Evolutionary conservation across 2,888 invertebrate species (phyloP).

Genomic region (Ormyrus rosae): DNA sequence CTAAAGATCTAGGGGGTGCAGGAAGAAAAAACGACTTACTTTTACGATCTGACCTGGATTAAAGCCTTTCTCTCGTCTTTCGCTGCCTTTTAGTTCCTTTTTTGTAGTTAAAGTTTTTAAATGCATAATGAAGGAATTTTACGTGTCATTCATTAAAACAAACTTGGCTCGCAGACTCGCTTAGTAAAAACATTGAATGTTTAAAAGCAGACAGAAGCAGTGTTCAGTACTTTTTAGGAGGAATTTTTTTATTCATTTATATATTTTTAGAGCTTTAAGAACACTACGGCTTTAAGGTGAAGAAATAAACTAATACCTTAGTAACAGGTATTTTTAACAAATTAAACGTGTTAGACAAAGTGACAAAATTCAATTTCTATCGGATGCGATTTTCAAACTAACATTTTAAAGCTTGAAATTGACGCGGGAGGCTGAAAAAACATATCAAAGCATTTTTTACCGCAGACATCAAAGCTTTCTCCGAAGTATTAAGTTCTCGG

Average conservation of each 20-base stretch:
- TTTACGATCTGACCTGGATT: slow-evolving; percentile 42
- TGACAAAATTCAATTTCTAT: too few species aligned
- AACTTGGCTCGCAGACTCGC: not conserved
- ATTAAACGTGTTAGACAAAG: too few species aligned
- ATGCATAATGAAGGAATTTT: slow-evolving; percentile 8
- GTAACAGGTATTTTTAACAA: too few species aligned
- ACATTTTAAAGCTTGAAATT: too few species aligned
- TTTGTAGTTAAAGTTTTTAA: slow-evolving; percentile 5
- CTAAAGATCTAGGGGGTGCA: slow-evolving; percentile 3
- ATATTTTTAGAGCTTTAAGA: too few species aligned
- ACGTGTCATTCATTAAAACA: slow-evolving; percentile 8
- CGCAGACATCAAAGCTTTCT: slow-evolving; percentile 10
- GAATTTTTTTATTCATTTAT: too few species aligned
- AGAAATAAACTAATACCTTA: too few species aligned
- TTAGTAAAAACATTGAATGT: not conserved
- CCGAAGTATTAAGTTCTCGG: slow-evolving; percentile 6
- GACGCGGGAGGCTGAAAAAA: too few species aligned
- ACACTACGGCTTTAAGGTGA: too few species aligned
- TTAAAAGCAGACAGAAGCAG: not conserved
- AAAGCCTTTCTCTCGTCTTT: not conserved
- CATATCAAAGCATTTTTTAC: not conserved
- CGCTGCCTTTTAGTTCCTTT: not conserved
- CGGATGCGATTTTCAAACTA: too few species aligned
- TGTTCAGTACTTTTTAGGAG: not conserved
- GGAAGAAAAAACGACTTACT: slow-evolving; percentile 1